Evolutionary conservation across 1,140 invertebrate species (phyloP), one percentile per base, ranked within the genome.

Genomic region (Steinernema feltiae): DNA sequence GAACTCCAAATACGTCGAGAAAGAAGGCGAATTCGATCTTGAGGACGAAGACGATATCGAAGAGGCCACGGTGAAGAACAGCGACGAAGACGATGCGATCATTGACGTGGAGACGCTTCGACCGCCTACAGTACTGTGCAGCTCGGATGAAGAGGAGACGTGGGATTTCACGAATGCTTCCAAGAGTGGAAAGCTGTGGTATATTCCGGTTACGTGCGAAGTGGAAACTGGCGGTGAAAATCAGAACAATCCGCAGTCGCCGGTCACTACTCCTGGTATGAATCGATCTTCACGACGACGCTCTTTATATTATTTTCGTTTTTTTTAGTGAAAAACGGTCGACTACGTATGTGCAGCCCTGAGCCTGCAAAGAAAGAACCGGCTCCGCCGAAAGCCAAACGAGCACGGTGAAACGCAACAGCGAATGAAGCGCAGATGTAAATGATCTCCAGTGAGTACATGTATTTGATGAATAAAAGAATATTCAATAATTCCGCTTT

Each of bases 1-100:
- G 88, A 99, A 99, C 89, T 94, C 98, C 1, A 97, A 98, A 87
- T 99, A 99, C 87, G 95, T 98, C 86, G 97, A 99, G 88, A 88
- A 95, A 48, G 97, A 99, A 89, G 95, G 94, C 31, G 97, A 99
- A 89, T 99, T 99, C 88, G 96, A 98, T 87, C 89, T 96, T 31
- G 88, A 89, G 78, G 95, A 99, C 88, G 97, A 98, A 88, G 96
- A 98, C 87, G 80, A 79, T 0, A 75, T 73, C 32, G 69, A 70
- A 1, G 76, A 78, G 30, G 32, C 27, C 7, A 77, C 30, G 31
- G 27, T 72, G 15, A 53, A 24, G 76, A 74, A 71, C 17, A 21
- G n/a, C 0, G 72, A 82, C 30, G 73, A 73, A 12, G 79, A 80
- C 29, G 82, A 84, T 24, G 78, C 75, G 1, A 79, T 83, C 18